phyloP scores from a whole-genome alignment of 1,140 invertebrate species.

The Hylaeus anthracinus region DNA sequence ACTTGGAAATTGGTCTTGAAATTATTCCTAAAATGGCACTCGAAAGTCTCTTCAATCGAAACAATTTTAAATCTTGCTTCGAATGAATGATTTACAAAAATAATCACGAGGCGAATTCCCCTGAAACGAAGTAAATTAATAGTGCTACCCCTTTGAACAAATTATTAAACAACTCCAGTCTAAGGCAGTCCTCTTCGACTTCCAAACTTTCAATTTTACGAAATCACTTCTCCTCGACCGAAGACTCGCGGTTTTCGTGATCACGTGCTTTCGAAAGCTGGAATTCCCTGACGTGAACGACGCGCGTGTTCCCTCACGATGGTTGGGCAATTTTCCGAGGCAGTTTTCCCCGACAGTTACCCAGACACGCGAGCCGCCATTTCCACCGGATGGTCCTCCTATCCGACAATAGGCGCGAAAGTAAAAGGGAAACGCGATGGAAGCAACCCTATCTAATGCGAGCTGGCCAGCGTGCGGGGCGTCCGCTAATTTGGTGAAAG shows the following conservation, averaged over 20 bases:
- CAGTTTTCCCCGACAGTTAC: conserved; percentile 2
- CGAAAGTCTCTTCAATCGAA: too few relatives aligned
- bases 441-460: conserved; percentile 70
- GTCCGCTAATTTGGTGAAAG: conserved; percentile 76
- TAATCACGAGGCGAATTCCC: too few relatives aligned
- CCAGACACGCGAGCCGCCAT: conserved; percentile 21
- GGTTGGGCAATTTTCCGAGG: background rate
- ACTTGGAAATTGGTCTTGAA: too few relatives aligned
- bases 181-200: too few relatives aligned
- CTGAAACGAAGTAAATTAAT: too few relatives aligned
- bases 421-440: conserved; percentile 66
- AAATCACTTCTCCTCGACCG: background rate
- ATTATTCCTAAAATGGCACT: too few relatives aligned
- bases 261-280: background rate
- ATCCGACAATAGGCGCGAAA: conserved; percentile 73
- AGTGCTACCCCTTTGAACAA: too few relatives aligned
- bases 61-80: too few relatives aligned
- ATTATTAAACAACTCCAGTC: too few relatives aligned
- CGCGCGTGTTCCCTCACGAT: background rate
- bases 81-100: too few relatives aligned
- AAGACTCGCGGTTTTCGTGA: background rate
- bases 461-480: conserved; percentile 34
- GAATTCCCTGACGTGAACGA: background rate
- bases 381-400: conserved; percentile 18
- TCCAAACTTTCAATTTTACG: background rate